A percentile compares a stretch with the other conserved stretches of the same genome.
phyloP scores from a whole-genome alignment of 23 tunicate species.

The Halocynthia aurantium region DNA sequence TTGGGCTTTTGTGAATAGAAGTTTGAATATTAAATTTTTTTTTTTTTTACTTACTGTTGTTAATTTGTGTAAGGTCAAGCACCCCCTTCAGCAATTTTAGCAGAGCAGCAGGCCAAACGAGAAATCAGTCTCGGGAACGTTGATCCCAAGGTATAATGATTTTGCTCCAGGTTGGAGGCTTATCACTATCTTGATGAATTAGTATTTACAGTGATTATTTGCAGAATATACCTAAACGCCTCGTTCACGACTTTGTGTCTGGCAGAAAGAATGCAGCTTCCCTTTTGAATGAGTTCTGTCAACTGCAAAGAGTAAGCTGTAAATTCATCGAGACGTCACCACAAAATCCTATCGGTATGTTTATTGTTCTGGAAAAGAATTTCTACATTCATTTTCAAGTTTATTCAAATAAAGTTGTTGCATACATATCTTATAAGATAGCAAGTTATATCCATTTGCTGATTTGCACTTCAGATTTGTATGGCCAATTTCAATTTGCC shows the following conservation, averaged over 20 bases:
- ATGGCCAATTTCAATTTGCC: constrained; percentile 14
- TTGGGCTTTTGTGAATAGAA: neutral
- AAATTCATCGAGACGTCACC: constrained; percentile 12
- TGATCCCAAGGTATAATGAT: constrained; percentile 2
- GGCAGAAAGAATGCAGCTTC: constrained; percentile 22
- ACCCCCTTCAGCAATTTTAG: constrained; percentile 18
- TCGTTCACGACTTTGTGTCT: constrained; percentile 2
- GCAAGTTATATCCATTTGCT: no score
- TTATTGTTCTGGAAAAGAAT: neutral
- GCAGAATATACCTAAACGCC: constrained; percentile 11
- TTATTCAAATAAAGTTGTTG: no score
- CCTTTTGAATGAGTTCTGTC: constrained; percentile 21
- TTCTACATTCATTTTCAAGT: no score
- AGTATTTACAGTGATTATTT: neutral
- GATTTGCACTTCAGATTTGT: neutral
- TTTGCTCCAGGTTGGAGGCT: no score
- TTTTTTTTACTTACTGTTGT: neutral
- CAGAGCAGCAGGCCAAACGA: constrained; percentile 5
- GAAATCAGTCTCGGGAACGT: neutral
- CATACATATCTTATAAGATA: no score
- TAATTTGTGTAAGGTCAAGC: neutral
- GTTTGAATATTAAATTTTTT: neutral
- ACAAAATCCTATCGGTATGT: constrained; percentile 2
- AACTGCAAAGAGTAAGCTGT: constrained; percentile 7
- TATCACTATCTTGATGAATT: no score